A percentile compares a stretch with the other conserved stretches of the same genome.
Conservation (phyloP, 2,113 vertebrate genomes). For the Platichthys stellatus region DNA sequence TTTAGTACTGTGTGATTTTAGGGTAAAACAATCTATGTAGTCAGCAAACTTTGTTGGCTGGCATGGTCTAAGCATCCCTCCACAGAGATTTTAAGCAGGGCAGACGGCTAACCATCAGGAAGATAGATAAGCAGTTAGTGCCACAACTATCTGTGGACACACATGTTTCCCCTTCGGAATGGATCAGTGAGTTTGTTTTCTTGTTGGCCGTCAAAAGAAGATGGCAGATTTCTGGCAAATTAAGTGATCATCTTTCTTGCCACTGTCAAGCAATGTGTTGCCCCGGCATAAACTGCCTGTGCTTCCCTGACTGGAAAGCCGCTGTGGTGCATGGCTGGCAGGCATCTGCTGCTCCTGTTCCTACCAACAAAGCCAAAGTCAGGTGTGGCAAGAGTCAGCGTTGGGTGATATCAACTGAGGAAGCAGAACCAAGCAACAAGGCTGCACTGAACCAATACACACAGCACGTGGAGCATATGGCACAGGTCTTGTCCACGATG, state of each 20-base stretch:
- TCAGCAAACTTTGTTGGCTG: background rate
- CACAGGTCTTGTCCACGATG: background rate
- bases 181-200: background rate
- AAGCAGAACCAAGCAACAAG: background rate
- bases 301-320: too few relatives aligned
- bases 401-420: background rate
- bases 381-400: too few relatives aligned
- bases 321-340: too few relatives aligned
- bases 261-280: background rate
- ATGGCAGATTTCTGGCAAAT: background rate
- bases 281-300: background rate
- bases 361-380: background rate
- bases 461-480: background rate
- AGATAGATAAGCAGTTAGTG: slow-evolving; percentile 1
- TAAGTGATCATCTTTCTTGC: background rate
- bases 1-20: too few relatives aligned
- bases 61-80: background rate
- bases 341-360: background rate
- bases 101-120: background rate
- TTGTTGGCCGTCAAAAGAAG: background rate
- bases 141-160: background rate
- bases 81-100: background rate
- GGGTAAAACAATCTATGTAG: background rate
- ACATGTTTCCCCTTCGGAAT: background rate
- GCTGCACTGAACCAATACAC: background rate